Evolutionary conservation across 2,888 invertebrate species (phyloP).

Genomic region (Brachycybe producta): DNA sequence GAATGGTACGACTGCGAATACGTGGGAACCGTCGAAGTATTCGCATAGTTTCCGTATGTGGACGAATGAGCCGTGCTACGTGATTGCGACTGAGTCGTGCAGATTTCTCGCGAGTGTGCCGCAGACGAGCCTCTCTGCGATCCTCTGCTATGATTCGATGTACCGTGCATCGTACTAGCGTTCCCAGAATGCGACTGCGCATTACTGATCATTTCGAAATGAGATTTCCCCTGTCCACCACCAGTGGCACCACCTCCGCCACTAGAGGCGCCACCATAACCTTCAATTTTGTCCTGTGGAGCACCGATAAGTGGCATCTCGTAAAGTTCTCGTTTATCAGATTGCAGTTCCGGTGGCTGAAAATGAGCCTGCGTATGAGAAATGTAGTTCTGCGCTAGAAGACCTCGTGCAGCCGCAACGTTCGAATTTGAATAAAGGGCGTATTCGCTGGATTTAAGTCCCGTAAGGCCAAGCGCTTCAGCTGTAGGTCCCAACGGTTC

Average conservation of each 20-base stretch:
- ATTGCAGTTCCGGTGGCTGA: slow-evolving; percentile 14
- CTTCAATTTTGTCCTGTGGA: slow-evolving; percentile 12
- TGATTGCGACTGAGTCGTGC: slow-evolving; percentile 13
- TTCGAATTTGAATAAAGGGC: slow-evolving; percentile 15
- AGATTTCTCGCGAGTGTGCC: slow-evolving; percentile 2
- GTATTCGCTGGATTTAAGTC: slow-evolving; percentile 17
- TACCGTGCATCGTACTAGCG: neutral
- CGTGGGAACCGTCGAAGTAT: slow-evolving; percentile 15
- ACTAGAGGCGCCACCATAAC: neutral
- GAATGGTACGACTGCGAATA: slow-evolving; percentile 18
- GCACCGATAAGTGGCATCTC: slow-evolving; percentile 8
- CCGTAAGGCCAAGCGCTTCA: slow-evolving; percentile 9
- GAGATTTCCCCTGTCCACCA: too few species aligned
- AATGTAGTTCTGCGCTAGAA: slow-evolving; percentile 17
- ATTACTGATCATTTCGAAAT: slow-evolving; percentile 10
- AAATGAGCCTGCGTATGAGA: slow-evolving; percentile 15
- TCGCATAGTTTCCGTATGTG: slow-evolving; percentile 13
- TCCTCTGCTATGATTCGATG: slow-evolving; percentile 4
- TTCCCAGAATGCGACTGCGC: neutral
- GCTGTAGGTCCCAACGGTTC: slow-evolving; percentile 12
- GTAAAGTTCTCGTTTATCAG: slow-evolving; percentile 18
- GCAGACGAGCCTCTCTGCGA: slow-evolving; percentile 9
- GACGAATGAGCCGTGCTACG: slow-evolving; percentile 8
- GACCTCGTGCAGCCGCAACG: slow-evolving; percentile 11
- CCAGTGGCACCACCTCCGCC: neutral